Conservation (phyloP, 2,797 vertebrate genomes). For the Acestrorhynchus altus region DNA sequence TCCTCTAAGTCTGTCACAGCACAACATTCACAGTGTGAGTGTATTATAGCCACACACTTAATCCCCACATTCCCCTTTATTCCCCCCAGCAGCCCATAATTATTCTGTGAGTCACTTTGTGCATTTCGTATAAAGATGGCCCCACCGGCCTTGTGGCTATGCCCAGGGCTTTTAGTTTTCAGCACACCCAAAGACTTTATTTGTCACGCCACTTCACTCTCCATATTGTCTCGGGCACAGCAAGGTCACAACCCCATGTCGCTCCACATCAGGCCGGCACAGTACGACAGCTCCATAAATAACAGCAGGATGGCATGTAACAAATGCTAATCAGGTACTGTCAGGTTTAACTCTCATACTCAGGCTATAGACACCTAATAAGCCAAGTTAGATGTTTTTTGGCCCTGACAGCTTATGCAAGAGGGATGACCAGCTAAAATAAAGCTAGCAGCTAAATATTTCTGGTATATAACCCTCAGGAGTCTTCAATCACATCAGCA, state of each 20-base stretch:
- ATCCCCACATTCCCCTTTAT: slow-evolving; percentile 13
- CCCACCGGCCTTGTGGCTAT: slow-evolving; percentile 2
- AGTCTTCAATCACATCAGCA: too few relatives aligned
- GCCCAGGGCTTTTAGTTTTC: background rate
- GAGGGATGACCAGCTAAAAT: background rate
- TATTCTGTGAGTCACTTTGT: slow-evolving; percentile 45
- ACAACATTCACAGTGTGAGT: slow-evolving; percentile 11
- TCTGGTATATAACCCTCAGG: too few relatives aligned
- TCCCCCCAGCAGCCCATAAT: slow-evolving; percentile 26
- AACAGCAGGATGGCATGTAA: slow-evolving; percentile 4
- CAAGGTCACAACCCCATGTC: slow-evolving; percentile 19
- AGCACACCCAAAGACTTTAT: slow-evolving; percentile 37
- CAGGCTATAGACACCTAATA: background rate
- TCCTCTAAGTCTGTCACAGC: slow-evolving; percentile 5
- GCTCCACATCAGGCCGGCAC: slow-evolving; percentile 23
- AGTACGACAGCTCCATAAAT: slow-evolving; percentile 18
- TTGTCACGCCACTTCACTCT: slow-evolving; percentile 43
- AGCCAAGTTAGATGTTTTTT: background rate
- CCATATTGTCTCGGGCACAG: slow-evolving; percentile 50
- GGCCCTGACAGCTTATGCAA: background rate
- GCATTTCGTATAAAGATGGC: slow-evolving; percentile 37
- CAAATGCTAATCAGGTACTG: slow-evolving; percentile 7
- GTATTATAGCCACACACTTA: slow-evolving; percentile 18
- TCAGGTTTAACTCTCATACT: slow-evolving; percentile 2
- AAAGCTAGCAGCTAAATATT: background rate